Evolutionary conservation across 1,140 invertebrate genomes (phyloP), one percentile per base, ranked within the genome.

Genomic region (Drosophila ohnishii): DNA sequence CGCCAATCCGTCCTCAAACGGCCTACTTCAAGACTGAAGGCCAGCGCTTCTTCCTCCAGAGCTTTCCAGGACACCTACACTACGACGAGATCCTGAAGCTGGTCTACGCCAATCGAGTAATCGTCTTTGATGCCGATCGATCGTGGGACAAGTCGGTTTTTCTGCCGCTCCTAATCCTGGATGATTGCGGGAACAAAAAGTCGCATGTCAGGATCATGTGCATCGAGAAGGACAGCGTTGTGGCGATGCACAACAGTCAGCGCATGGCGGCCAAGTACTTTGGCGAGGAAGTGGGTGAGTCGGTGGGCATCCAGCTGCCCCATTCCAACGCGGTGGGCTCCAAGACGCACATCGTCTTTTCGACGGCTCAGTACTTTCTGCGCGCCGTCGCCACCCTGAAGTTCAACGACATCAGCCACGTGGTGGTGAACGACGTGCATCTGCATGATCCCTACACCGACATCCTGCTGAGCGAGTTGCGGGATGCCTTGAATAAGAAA

Each of bases 351-450:
- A 65, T 87, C 9, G 45, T 91, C 0, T 91, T 70, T 39, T 80
- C 89, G 0, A 90, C 90, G 7, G 64, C 86, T 0, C 61, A 72
- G 50, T 74, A 77, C 37, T 73, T 90, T 19, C n/a, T 91, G 8
- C 77, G 90, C 6, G 78, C 73, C 0, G 22, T 91, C 8, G 70
- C 84, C 42, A 72, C 60, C 7, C 40, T 94, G 93, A 70, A 94
- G 25, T 70, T 84, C 11, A 75, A 92, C 67, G 92, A 93, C 25
- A 92, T 98, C 3, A 98, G 97, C 0, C 97, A 99, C 90, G 93
- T 97, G 39, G 94, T 97, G 28, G 94, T 98, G 55, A 98, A 99
- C 92, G 98, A 99, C 92, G 95, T 98, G 40, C 97, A 99, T 91
- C 97, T 99, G 90, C 93, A 98, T 9, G 97, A 98, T 92, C 95